These are phyloP conservation scores for Lepilemur septentrionalis DNA, from an alignment of 2,797 vertebrate genomes.

Conservation along the genomic window DNA sequence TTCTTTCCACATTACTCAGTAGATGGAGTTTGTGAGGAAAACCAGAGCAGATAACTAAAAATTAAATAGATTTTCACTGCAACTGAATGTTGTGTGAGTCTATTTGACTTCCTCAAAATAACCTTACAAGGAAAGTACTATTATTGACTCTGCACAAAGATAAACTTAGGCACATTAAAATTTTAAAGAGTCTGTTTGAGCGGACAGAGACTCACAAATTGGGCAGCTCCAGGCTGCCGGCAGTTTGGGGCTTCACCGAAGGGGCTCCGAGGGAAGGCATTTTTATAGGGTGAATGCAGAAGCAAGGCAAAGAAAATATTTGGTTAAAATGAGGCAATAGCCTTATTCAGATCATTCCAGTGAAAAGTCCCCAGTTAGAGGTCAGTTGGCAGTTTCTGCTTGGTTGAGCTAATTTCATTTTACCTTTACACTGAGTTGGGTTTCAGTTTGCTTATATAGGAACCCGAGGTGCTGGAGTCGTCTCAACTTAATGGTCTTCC, in stretches of 20 bases:
- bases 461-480: neutral
- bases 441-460: neutral
- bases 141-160: neutral
- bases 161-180: neutral
- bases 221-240: neutral
- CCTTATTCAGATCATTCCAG: neutral
- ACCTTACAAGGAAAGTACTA: neutral
- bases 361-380: neutral
- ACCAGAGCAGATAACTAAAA: neutral
- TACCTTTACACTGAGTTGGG: neutral
- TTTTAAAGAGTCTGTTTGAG: neutral
- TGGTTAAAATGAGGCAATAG: neutral
- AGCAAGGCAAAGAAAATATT: neutral
- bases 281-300: neutral
- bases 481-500: neutral
- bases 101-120: neutral
- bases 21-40: neutral
- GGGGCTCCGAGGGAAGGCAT: neutral
- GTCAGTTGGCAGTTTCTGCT: neutral
- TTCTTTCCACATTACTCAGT: neutral
- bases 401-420: neutral
- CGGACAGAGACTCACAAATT: neutral
- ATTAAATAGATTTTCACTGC: conserved; percentile 2
- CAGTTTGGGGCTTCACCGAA: neutral
- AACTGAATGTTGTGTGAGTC: neutral